phyloP scores from a whole-genome alignment of 1,140 invertebrate species.

The Charaxes varanes region DNA sequence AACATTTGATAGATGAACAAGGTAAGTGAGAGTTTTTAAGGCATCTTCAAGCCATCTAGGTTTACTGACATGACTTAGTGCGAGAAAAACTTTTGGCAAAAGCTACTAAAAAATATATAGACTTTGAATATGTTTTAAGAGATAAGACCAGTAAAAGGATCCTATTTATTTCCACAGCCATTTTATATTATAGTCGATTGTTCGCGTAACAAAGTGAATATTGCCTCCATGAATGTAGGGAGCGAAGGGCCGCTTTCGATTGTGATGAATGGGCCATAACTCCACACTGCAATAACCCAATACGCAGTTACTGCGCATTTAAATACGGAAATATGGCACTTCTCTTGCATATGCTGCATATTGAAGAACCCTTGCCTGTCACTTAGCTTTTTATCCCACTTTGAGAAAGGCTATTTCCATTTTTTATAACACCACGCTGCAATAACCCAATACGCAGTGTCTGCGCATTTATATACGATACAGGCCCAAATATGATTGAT shows the following conservation, averaged over 20 bases:
- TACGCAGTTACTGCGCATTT: conserved; percentile 26
- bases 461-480: conserved; percentile 23
- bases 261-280: conserved; percentile 63
- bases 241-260: conserved; percentile 39
- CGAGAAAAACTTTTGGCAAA: no score
- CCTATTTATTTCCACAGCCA: conserved; percentile 60
- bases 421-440: conserved; percentile 43
- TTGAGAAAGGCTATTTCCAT: no score
- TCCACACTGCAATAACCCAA: conserved; percentile 30
- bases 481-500: no score
- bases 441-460: conserved; percentile 32
- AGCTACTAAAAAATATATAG: no score
- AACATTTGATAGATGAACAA: background rate
- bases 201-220: conserved; percentile 47
- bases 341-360: no score
- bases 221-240: conserved; percentile 53
- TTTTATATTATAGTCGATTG: conserved; percentile 42
- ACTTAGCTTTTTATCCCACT: no score
- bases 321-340: conserved; percentile 17
- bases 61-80: no score
- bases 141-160: conserved; percentile 24
- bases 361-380: no score
- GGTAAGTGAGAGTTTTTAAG: no score
- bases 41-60: no score
- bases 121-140: no score